These are phyloP conservation scores for Papilio aristodemus DNA, from an alignment of 1,140 invertebrate species.

Conservation along the genomic window DNA sequence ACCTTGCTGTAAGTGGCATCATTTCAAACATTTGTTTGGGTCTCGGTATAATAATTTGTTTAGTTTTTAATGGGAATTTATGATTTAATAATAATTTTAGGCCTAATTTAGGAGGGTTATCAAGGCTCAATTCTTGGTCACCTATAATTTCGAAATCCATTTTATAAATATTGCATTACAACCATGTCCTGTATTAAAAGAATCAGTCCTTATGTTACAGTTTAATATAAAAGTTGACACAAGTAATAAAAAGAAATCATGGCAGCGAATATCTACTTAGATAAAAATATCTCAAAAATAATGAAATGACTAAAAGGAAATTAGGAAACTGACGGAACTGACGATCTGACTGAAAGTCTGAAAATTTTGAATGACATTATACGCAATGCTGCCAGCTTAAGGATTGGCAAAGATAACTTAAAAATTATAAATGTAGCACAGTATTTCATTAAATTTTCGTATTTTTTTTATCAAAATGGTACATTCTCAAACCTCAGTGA, in stretches of 20 bases:
- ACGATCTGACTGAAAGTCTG: not conserved
- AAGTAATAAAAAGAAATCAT: conserved; percentile 23
- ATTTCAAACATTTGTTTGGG: conserved; percentile 84
- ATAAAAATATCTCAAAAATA: conserved; percentile 27
- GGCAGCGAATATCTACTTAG: conserved; percentile 8
- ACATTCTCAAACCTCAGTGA: too few species aligned
- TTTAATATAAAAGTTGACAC: conserved; percentile 13
- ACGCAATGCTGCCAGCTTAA: not conserved
- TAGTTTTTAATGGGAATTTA: conserved; percentile 87
- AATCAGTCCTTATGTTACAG: conserved; percentile 9
- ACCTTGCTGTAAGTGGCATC: conserved; percentile 84
- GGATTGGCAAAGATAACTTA: too few species aligned
- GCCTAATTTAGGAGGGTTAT: conserved; percentile 82
- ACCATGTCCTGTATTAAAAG: conserved; percentile 23
- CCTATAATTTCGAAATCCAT: conserved; percentile 52
- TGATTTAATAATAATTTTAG: conserved; percentile 88
- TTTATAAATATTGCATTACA: conserved; percentile 28
- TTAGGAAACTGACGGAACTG: conserved; percentile 10
- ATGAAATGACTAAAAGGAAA: conserved; percentile 25
- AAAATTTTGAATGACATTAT: not conserved
- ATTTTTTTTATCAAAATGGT: too few species aligned
- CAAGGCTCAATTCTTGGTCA: conserved; percentile 45
- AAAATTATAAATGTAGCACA: too few species aligned
- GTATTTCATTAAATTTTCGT: too few species aligned
- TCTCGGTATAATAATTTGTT: conserved; percentile 84